These are phyloP conservation scores for Jacana jacana DNA, from an alignment of 2,113 vertebrate genomes.

Conservation along the genomic window DNA sequence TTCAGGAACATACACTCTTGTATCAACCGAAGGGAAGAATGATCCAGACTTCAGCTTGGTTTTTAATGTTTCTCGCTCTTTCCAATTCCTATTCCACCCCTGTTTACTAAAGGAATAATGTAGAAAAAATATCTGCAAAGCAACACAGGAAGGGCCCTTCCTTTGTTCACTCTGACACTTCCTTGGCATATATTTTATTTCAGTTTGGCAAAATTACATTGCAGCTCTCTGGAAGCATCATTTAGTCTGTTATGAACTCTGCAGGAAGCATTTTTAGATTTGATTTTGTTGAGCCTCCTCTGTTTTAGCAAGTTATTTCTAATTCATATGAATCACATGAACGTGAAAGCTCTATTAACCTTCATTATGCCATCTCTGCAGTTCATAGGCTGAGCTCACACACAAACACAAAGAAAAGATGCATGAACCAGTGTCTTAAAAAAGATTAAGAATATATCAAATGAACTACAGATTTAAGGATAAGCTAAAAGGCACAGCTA, in stretches of 20 bases:
- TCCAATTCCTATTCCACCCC: neutral
- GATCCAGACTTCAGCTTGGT: neutral
- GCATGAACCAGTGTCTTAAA: neutral
- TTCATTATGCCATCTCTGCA: slow-evolving; percentile 25
- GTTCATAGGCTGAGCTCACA: neutral
- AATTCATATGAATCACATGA: slow-evolving; percentile 52
- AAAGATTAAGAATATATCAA: neutral
- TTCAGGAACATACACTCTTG: neutral
- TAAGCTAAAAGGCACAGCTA: neutral
- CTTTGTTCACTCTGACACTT: slow-evolving; percentile 15
- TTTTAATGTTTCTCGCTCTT: neutral
- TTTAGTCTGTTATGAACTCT: slow-evolving; percentile 22
- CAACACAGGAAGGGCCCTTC: neutral
- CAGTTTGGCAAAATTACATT: slow-evolving; percentile 1
- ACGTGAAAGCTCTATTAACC: slow-evolving; percentile 51
- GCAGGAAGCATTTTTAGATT: slow-evolving; percentile 44
- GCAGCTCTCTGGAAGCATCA: slow-evolving; percentile 36
- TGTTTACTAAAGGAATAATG: neutral
- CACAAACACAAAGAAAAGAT: neutral
- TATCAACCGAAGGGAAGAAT: neutral
- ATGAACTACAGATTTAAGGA: neutral
- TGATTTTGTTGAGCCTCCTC: slow-evolving; percentile 43
- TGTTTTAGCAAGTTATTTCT: slow-evolving; percentile 66
- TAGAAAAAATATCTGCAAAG: neutral
- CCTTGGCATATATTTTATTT: slow-evolving; percentile 27